phyloP scores from a whole-genome alignment of 2,113 vertebrate species.

The Puntigrus tetrazona region DNA sequence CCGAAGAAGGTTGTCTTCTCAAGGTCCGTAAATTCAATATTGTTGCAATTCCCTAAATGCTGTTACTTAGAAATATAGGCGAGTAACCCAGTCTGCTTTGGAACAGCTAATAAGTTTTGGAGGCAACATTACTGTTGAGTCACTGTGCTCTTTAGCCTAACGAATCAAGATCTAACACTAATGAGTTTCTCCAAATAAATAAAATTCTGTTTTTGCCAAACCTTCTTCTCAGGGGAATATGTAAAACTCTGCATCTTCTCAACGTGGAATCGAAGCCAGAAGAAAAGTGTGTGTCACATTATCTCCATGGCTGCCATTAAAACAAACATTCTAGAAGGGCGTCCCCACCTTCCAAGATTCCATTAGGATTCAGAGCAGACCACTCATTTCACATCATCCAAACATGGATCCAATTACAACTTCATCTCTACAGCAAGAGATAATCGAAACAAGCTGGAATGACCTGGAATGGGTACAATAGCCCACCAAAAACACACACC shows the following conservation, averaged over 20 bases:
- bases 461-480: neutral
- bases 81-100: neutral
- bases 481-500: slow-evolving; percentile 2
- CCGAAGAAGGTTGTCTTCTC: no score
- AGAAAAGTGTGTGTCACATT: slow-evolving; percentile 30
- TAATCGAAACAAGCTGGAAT: slow-evolving; percentile 45
- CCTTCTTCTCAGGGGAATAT: neutral
- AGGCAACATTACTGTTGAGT: neutral
- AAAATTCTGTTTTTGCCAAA: neutral
- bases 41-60: no score
- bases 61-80: neutral
- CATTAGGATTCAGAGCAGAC: slow-evolving; percentile 26
- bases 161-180: neutral
- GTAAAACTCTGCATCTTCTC: neutral
- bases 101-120: neutral
- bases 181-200: neutral
- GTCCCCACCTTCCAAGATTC: slow-evolving; percentile 28
- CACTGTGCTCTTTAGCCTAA: neutral
- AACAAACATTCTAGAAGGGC: slow-evolving; percentile 38
- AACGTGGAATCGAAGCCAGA: neutral
- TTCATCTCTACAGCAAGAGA: slow-evolving; percentile 1
- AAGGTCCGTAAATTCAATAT: no score
- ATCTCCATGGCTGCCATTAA: slow-evolving; percentile 41
- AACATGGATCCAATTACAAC: slow-evolving; percentile 52
- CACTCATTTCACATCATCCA: slow-evolving; percentile 17